phyloP scores from a whole-genome alignment of 92 coral and sea anemone species.

The Paramuricea clavata region DNA sequence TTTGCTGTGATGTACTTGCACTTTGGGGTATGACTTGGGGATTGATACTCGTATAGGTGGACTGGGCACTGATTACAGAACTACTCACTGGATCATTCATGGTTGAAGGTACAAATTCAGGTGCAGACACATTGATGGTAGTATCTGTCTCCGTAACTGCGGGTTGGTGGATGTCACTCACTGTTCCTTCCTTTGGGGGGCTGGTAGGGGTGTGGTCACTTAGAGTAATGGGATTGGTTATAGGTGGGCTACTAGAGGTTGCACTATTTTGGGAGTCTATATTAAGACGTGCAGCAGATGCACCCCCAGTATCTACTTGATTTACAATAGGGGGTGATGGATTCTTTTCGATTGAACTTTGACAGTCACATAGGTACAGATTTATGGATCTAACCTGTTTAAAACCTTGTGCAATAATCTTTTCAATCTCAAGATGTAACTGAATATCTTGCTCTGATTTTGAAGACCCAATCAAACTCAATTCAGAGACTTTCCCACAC shows the following conservation, averaged over 20 bases:
- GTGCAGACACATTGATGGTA: not conserved
- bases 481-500: constrained; percentile 17
- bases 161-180: not conserved
- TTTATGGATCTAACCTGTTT: constrained; percentile 20
- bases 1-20: not conserved
- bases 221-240: too few relatives aligned
- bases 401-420: not conserved
- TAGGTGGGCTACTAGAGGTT: not conserved
- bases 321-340: not conserved
- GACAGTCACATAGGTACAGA: not conserved
- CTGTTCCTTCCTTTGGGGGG: too few relatives aligned
- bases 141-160: not conserved
- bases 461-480: constrained; percentile 22
- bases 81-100: not conserved
- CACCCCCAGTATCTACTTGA: not conserved
- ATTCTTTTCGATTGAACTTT: not conserved
- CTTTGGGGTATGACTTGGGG: not conserved
- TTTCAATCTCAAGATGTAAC: not conserved
- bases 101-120: not conserved
- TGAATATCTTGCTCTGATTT: constrained; percentile 8
- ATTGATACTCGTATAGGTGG: not conserved
- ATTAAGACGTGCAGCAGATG: not conserved
- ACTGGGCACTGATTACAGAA: not conserved
- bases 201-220: too few relatives aligned
- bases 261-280: not conserved